Evolutionary conservation across 2,888 invertebrate species (phyloP).

Genomic region (Thera obeliscata): DNA sequence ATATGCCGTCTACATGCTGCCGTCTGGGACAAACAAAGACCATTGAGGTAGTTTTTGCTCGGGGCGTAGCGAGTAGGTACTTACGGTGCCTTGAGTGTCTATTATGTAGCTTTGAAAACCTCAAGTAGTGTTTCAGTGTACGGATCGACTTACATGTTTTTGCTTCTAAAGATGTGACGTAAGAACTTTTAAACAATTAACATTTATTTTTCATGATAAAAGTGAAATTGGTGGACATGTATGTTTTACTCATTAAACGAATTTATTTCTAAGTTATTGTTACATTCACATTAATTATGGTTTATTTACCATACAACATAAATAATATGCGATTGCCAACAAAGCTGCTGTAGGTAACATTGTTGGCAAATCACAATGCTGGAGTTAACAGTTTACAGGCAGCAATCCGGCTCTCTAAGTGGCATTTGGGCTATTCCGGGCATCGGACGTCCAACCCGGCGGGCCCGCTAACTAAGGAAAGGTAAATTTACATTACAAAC

Average conservation of each 20-base stretch:
- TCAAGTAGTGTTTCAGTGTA: conserved; percentile 22
- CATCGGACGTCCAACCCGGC: conserved; percentile 52
- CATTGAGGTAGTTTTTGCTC: conserved; percentile 31
- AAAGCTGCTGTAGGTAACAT: conserved; percentile 12
- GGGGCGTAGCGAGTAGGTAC: conserved; percentile 26
- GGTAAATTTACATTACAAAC: conserved; percentile 74
- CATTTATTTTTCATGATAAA: background rate
- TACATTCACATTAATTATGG: background rate
- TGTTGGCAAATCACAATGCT: conserved; percentile 34
- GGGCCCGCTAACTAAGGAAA: conserved; percentile 61
- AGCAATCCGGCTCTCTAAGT: conserved; percentile 40
- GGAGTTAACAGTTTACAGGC: conserved; percentile 56
- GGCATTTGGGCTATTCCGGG: conserved; percentile 50
- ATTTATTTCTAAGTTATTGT: background rate
- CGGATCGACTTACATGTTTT: conserved; percentile 12
- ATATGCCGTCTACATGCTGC: conserved; percentile 47
- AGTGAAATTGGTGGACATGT: no score
- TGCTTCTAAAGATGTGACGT: background rate
- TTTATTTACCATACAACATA: background rate
- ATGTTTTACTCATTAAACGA: no score
- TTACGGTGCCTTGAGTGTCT: conserved; percentile 31
- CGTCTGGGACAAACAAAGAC: conserved; percentile 40
- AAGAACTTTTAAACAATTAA: background rate
- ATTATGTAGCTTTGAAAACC: conserved; percentile 35
- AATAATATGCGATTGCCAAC: conserved; percentile 4